Percentiles rank a stretch among this genome's conserved stretches.
These are phyloP conservation scores for Myrmophylax atrothorax DNA, from an alignment of 2,113 vertebrate species.

Conservation along the genomic window DNA sequence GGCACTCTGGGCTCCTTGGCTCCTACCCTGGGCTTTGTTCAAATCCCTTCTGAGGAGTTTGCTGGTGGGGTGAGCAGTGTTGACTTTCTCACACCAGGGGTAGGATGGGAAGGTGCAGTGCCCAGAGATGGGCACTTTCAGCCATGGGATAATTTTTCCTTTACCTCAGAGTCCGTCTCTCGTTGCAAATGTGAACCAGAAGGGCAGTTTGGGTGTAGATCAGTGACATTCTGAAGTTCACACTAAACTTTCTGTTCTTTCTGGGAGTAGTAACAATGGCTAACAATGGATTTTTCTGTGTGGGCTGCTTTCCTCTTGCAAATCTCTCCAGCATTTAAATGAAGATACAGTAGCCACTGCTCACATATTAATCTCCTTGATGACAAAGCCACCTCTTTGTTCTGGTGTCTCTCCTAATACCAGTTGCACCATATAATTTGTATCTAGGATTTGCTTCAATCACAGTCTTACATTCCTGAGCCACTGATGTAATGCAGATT, in stretches of 20 bases:
- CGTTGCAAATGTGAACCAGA: neutral
- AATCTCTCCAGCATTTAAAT: constrained; percentile 56
- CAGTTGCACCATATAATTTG: constrained; percentile 53
- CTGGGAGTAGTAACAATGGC: constrained; percentile 27
- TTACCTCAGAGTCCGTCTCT: fast-evolving
- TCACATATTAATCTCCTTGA: constrained; percentile 63
- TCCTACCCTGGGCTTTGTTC: neutral
- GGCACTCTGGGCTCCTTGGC: neutral
- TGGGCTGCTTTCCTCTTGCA: constrained; percentile 26
- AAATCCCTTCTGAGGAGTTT: neutral
- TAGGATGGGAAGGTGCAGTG: neutral
- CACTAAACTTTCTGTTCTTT: constrained; percentile 38
- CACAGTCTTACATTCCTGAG: constrained; percentile 58
- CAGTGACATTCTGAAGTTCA: constrained; percentile 6
- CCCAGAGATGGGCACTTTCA: neutral
- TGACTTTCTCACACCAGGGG: neutral
- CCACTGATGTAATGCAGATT: constrained; percentile 65
- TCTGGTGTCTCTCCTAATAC: constrained; percentile 55
- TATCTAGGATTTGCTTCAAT: constrained; percentile 67
- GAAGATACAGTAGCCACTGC: constrained; percentile 56
- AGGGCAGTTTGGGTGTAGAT: neutral
- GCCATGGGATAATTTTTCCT: constrained; percentile 43
- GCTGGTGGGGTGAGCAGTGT: neutral
- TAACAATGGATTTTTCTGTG: constrained; percentile 48
- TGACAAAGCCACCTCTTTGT: constrained; percentile 60